phyloP scores from a whole-genome alignment of 2,888 invertebrate species.

The Quadriops clusia region DNA sequence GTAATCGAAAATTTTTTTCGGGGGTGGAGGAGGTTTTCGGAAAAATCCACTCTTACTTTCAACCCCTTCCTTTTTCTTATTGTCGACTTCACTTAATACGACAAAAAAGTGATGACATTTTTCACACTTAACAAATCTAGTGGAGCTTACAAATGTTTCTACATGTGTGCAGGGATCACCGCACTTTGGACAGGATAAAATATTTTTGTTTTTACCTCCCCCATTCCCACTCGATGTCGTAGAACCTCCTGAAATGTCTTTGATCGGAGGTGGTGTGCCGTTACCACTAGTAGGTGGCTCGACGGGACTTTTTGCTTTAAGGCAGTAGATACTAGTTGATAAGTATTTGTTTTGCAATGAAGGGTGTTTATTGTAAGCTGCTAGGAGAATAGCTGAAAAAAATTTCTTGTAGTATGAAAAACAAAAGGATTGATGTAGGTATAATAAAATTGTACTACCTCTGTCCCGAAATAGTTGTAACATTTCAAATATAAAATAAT shows the following conservation, averaged over 20 bases:
- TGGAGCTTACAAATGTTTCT: slow-evolving; percentile 93
- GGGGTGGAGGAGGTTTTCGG: slow-evolving; percentile 86
- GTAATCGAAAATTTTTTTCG: slow-evolving; percentile 94
- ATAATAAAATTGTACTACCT: too few relatives aligned
- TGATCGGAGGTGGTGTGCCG: slow-evolving; percentile 18
- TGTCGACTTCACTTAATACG: slow-evolving; percentile 85
- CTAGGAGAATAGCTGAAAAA: slow-evolving; percentile 25
- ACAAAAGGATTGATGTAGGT: neutral
- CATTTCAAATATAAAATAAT: too few relatives aligned
- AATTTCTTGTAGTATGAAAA: slow-evolving; percentile 8
- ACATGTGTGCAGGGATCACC: slow-evolving; percentile 96
- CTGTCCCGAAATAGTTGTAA: too few relatives aligned
- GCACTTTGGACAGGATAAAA: slow-evolving; percentile 89
- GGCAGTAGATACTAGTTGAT: slow-evolving; percentile 26
- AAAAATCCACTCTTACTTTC: slow-evolving; percentile 58
- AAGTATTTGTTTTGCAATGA: slow-evolving; percentile 18
- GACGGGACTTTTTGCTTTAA: slow-evolving; percentile 25
- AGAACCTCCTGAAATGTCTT: slow-evolving; percentile 16
- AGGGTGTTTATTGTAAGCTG: slow-evolving; percentile 22
- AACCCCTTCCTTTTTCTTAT: slow-evolving; percentile 77
- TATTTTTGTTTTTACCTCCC: slow-evolving; percentile 57
- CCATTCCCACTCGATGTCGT: slow-evolving; percentile 32
- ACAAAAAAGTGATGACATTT: slow-evolving; percentile 98
- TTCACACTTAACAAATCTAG: slow-evolving; percentile 94
- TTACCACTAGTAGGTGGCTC: slow-evolving; percentile 19